Evolutionary conservation across 2,797 vertebrate species (phyloP), one percentile per base, ranked within the genome.

Genomic region (Poeciliopsis paucimaculata): DNA sequence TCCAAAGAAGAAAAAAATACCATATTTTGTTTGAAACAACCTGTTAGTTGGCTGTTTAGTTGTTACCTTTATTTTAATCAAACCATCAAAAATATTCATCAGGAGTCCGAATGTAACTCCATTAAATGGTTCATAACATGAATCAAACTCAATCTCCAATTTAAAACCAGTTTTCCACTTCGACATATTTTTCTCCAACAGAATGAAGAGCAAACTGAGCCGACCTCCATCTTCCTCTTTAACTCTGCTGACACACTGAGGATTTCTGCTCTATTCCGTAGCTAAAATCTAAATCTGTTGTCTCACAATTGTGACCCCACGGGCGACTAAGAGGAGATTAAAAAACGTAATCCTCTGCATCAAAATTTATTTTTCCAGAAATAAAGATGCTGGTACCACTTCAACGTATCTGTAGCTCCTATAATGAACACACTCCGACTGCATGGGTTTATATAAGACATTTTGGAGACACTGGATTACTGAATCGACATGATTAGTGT

Each of bases 321-420:
- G 34, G 41, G 60, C 73, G 47, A 79, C 11, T 72, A 76, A 83
- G 62, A 49, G 34, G 82, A 88, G 85, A 90, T 90, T 91, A 88
- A 79, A 75, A 78, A 75, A 85, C 88, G 66, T 89, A 88, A 94
- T 92, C 89, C 51, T 1, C 77, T 72, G 77, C 84, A 74, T 55
- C 72, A 76, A 73, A 86, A 73, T 83, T 80, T 79, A 20, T 81
- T 84, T 90, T 84, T 77, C 80, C 39, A 80, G 72, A 72, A 83
- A 88, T 81, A 34, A 72, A 76, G 73, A 79, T 57, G 79, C 55
- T 55, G 31, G 12, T 49, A 49, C 13, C 60, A 66, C 23, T 3
- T 66, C 62, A 36, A 23, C 34, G 3, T 66, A 36, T 23, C 62
- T 36, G 62, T 20, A 36, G 34, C 31, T 64, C 16, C 8, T 10